Evolutionary conservation across 2,797 vertebrate genomes (phyloP), one percentile per base, ranked within the genome.

Genomic region (Gambelia wislizenii): DNA sequence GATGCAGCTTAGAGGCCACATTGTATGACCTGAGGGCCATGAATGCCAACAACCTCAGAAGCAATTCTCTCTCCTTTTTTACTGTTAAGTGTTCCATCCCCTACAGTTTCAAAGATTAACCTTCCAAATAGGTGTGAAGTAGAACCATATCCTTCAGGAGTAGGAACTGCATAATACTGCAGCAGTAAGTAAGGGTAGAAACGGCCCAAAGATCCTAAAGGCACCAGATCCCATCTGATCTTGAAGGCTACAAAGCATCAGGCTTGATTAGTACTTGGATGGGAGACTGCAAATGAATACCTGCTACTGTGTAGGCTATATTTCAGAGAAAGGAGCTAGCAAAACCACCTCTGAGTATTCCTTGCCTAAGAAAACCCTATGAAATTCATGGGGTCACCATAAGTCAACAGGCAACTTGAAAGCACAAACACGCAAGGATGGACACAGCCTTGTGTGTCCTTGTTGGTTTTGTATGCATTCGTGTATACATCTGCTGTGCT

Each of bases 111-210:
- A 84, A 84, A 84, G 87, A 77, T 77, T 84, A 67, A 69, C 25
- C 72, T 88, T 54, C 47, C n/a, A 84, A 76, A 88, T 52, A 88
- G 47, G 44, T 67, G 59, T 42, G 44, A 76, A 83, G 72, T 64
- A 6, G 14, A 54, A 47, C 39, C 49, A 25, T n/a, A 12, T 59
- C 36, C 36, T 16, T 44, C 25, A 39, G 77, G 16, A 44, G 30
- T 12, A 4, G 27, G 22, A 79, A 79, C 75, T 39, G 44, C n/a
- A 30, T 54, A n/a, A 77, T 27, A 7, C 9, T 30, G 14, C 22
- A 2, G 47, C 42, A 77, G 25, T 54, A 75, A 74, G 36, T 72
- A 72, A 39, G 13, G 36, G 18, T 59, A 13, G 27, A 75, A n/a
- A n/a, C n/a, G n/a, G n/a, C n/a, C n/a, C n/a, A n/a, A n/a, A n/a